Conservation (phyloP, 2,888 invertebrate species). For the Volucella zonaria region DNA sequence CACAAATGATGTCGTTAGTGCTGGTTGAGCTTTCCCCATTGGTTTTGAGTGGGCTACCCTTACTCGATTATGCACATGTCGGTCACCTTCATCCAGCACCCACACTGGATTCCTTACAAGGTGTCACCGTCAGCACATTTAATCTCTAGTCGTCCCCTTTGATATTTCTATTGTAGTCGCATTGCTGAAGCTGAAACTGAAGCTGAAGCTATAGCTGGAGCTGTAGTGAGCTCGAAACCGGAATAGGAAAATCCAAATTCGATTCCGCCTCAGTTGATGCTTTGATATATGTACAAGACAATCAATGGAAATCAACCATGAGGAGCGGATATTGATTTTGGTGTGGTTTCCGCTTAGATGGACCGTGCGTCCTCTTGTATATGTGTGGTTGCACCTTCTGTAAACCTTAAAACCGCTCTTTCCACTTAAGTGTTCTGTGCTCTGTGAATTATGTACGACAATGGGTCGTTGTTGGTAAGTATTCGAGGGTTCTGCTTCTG, state of each 20-base stretch:
- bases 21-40: neutral
- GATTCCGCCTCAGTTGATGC: conserved; percentile 50
- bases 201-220: too few relatives aligned
- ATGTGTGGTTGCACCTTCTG: neutral
- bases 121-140: conserved; percentile 51
- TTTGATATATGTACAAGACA: conserved; percentile 38
- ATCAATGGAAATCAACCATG: conserved; percentile 62
- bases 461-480: neutral
- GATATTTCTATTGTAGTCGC: conserved; percentile 40
- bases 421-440: conserved; percentile 2
- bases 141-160: neutral
- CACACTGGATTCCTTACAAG: conserved; percentile 10
- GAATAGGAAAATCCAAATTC: conserved; percentile 47
- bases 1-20: conserved; percentile 34
- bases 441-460: conserved; percentile 3
- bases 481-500: conserved; percentile 18
- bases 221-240: too few relatives aligned
- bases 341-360: conserved; percentile 32
- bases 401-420: conserved; percentile 18
- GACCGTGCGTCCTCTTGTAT: neutral
- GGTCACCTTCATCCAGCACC: conserved; percentile 28
- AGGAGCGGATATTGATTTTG: conserved; percentile 66
- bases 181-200: neutral
- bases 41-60: neutral
- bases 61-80: conserved; percentile 24